These are phyloP conservation scores for Xylota sylvarum DNA, from an alignment of 2,888 invertebrate species.

Conservation along the genomic window DNA sequence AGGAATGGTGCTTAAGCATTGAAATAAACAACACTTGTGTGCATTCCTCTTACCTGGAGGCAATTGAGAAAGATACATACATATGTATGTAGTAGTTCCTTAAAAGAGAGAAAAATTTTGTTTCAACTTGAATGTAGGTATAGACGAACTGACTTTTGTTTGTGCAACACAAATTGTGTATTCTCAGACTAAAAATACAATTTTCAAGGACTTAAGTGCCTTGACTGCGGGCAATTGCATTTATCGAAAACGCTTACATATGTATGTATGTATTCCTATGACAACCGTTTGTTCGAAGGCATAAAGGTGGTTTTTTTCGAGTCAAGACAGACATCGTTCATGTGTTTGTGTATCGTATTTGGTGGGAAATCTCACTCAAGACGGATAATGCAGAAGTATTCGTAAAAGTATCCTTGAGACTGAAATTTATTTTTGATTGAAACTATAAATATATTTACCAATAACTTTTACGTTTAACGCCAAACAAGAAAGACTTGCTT, in stretches of 20 bases:
- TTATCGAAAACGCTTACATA: slow-evolving; percentile 13
- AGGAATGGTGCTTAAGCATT: slow-evolving; percentile 58
- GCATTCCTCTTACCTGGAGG: slow-evolving; percentile 54
- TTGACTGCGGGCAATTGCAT: slow-evolving; percentile 34
- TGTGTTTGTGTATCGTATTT: too few relatives aligned
- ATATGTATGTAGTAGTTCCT: too few relatives aligned
- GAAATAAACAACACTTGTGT: slow-evolving; percentile 64
- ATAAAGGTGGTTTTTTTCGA: too few relatives aligned
- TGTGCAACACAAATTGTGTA: slow-evolving; percentile 69
- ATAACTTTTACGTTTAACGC: too few relatives aligned
- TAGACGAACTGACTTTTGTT: slow-evolving; percentile 62
- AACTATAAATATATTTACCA: too few relatives aligned
- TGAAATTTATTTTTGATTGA: too few relatives aligned
- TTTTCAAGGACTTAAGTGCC: slow-evolving; percentile 63
- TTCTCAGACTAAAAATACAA: slow-evolving; percentile 50
- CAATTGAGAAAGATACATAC: slow-evolving; percentile 8
- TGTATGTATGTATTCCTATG: not conserved
- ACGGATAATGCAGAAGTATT: too few relatives aligned
- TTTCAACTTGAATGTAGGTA: slow-evolving; percentile 21
- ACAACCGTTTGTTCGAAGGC: too few relatives aligned
- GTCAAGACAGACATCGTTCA: too few relatives aligned
- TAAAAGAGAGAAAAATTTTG: slow-evolving; percentile 38
- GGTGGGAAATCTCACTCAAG: too few relatives aligned
- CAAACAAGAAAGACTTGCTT: too few relatives aligned
- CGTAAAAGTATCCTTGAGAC: too few relatives aligned